Conservation (phyloP, 2,888 invertebrate species). For the Nymphalis urticae region DNA sequence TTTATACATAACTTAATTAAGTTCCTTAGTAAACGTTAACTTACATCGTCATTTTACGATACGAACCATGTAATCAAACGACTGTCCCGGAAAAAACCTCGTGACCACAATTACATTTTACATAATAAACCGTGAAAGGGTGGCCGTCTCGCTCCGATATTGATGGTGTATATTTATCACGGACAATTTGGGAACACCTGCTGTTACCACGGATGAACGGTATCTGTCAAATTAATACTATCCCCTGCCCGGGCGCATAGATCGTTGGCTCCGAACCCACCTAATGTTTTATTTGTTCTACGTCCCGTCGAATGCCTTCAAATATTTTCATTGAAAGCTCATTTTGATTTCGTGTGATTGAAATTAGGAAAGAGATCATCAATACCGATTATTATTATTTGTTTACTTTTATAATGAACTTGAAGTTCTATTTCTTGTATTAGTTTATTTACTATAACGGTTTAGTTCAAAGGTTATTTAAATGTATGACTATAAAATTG, state of each 20-base stretch:
- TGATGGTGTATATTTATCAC: slow-evolving; percentile 77
- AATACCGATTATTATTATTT: slow-evolving; percentile 10
- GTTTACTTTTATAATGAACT: slow-evolving; percentile 13
- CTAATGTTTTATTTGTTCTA: slow-evolving; percentile 55
- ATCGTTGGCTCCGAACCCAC: slow-evolving; percentile 40
- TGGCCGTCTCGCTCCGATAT: slow-evolving; percentile 56
- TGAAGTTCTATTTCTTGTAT: background rate
- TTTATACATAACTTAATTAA: background rate
- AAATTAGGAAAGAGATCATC: slow-evolving; percentile 34
- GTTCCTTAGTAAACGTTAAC: background rate
- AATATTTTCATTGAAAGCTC: slow-evolving; percentile 38
- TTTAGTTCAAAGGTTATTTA: no score
- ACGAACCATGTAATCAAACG: slow-evolving; percentile 7
- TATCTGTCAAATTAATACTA: slow-evolving; percentile 71
- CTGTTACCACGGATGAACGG: slow-evolving; percentile 66
- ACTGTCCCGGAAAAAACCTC: slow-evolving; percentile 41
- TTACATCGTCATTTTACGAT: no score
- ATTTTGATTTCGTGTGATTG: slow-evolving; percentile 34
- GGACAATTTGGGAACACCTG: slow-evolving; percentile 76
- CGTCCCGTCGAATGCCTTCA: slow-evolving; percentile 39
- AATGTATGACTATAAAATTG: no score
- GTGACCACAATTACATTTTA: slow-evolving; percentile 65
- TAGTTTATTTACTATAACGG: background rate
- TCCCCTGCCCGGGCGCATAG: slow-evolving; percentile 45
- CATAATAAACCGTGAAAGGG: slow-evolving; percentile 60